Conservation (phyloP, 1,140 invertebrate genomes). For the Yoshiicerus persimilis region DNA sequence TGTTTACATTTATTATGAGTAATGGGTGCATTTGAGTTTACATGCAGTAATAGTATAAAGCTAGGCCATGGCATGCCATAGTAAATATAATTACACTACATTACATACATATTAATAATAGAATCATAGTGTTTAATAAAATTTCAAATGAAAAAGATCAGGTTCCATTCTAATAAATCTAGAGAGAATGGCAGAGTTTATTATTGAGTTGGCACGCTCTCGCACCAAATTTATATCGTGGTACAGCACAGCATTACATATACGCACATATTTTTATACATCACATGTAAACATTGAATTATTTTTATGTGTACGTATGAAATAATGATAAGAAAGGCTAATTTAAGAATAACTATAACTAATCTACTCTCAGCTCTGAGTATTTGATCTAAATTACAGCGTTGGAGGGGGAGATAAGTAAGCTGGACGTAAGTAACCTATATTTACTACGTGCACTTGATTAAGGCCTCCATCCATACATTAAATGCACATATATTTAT, state of each 20-base stretch:
- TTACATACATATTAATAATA: background rate
- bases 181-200: background rate
- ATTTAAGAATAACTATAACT: background rate
- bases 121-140: background rate
- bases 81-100: background rate
- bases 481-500: background rate
- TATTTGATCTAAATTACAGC: background rate
- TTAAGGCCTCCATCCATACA: background rate
- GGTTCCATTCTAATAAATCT: slow-evolving; percentile 17
- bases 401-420: too few species aligned
- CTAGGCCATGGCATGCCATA: background rate
- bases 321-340: background rate
- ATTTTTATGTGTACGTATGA: background rate
- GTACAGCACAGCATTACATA: background rate
- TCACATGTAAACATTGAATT: background rate
- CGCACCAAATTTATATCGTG: background rate
- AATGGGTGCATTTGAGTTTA: background rate
- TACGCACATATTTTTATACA: background rate
- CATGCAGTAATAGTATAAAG: background rate
- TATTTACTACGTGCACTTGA: background rate
- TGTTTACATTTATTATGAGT: background rate
- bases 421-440: background rate
- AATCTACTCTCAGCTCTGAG: background rate
- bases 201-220: slow-evolving; percentile 3
- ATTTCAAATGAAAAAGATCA: background rate